These are phyloP conservation scores for Nomada ruficornis DNA, from an alignment of 2,888 invertebrate genomes.

Conservation along the genomic window DNA sequence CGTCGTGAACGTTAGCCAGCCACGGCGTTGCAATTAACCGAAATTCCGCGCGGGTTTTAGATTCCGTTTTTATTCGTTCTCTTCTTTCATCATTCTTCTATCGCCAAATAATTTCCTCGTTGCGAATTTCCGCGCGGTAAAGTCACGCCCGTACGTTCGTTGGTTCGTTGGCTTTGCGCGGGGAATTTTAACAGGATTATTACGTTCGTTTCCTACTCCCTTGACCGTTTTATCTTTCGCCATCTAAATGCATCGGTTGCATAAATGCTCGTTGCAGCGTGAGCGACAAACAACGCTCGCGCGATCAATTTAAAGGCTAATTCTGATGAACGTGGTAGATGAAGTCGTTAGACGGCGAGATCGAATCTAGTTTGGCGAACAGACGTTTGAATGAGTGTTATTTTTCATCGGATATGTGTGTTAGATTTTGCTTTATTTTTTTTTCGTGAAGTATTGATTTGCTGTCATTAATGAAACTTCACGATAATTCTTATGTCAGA, in stretches of 20 bases:
- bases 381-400: slow-evolving; percentile 11
- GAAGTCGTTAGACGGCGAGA: slow-evolving; percentile 40
- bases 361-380: slow-evolving; percentile 4
- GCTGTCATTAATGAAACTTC: background rate
- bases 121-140: slow-evolving; percentile 21
- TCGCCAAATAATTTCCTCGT: slow-evolving; percentile 32
- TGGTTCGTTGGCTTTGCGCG: slow-evolving; percentile 3
- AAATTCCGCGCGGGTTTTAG: slow-evolving; percentile 35
- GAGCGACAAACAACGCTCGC: slow-evolving; percentile 59
- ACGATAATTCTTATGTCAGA: too few relatives aligned
- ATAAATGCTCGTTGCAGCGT: slow-evolving; percentile 41
- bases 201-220: slow-evolving; percentile 53
- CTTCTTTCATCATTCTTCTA: background rate
- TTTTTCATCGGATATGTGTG: slow-evolving; percentile 14
- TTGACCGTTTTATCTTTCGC: slow-evolving; percentile 56
- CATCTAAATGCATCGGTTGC: slow-evolving; percentile 54
- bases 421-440: background rate
- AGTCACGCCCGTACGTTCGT: background rate
- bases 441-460: background rate
- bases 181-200: slow-evolving; percentile 62
- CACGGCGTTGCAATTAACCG: slow-evolving; percentile 50
- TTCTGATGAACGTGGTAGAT: slow-evolving; percentile 50
- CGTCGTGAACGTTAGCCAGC: slow-evolving; percentile 38
- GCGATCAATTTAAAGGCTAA: slow-evolving; percentile 55
- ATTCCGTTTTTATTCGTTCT: background rate